These are phyloP conservation scores for Trissolcus japonicus DNA, from an alignment of 2,888 invertebrate species.

Conservation along the genomic window DNA sequence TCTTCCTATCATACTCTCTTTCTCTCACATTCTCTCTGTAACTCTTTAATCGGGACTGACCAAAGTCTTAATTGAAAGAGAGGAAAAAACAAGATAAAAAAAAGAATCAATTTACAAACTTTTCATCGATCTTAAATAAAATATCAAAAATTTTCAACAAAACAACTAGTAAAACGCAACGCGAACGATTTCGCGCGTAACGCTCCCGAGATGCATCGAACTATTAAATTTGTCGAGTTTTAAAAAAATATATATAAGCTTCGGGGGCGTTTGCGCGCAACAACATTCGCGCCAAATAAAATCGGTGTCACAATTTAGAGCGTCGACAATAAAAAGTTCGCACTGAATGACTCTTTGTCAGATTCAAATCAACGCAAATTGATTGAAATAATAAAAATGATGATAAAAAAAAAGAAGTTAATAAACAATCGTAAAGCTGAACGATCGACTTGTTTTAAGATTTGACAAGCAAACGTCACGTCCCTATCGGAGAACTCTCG, in stretches of 20 bases:
- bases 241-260: conserved; percentile 53
- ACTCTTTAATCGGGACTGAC: conserved; percentile 24
- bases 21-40: conserved; percentile 2
- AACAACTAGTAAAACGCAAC: conserved; percentile 24
- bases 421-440: conserved; percentile 10
- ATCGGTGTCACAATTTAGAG: conserved; percentile 13
- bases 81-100: background rate
- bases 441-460: conserved; percentile 10
- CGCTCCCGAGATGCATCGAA: conserved; percentile 32
- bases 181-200: conserved; percentile 20
- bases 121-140: conserved; percentile 42
- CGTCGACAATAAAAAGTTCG: conserved; percentile 2
- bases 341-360: conserved; percentile 11
- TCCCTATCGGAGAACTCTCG: conserved; percentile 6
- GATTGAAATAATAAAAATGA: conserved; percentile 15
- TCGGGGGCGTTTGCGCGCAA: conserved; percentile 15
- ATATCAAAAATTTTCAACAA: conserved; percentile 48
- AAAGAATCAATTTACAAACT: conserved; percentile 26
- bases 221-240: conserved; percentile 46
- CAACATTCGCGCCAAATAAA: conserved; percentile 13
- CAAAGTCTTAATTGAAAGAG: conserved; percentile 12
- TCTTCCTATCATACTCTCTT: background rate
- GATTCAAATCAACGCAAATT: conserved; percentile 6
- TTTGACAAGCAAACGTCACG: conserved; percentile 21
- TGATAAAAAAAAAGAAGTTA: background rate